These are phyloP conservation scores for Harpagifer antarcticus DNA, from an alignment of 2,797 vertebrate species.

Conservation along the genomic window DNA sequence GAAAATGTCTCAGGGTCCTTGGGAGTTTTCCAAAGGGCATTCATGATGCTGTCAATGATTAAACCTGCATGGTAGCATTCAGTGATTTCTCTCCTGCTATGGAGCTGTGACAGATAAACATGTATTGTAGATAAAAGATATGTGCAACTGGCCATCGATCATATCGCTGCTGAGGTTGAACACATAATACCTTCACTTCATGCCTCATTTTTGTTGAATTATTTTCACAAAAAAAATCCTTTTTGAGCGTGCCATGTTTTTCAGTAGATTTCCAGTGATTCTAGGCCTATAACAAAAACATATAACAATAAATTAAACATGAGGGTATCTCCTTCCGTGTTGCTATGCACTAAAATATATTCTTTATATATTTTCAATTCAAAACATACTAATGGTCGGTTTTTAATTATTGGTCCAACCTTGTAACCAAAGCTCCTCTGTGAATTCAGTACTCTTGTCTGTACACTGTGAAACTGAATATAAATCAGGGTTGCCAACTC, in stretches of 20 bases:
- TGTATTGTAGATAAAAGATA: slow-evolving; percentile 24
- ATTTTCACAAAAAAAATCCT: neutral
- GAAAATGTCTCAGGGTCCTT: slow-evolving; percentile 42
- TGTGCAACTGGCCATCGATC: slow-evolving; percentile 26
- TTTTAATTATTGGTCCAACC: no score
- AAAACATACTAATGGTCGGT: no score
- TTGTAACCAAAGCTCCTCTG: no score
- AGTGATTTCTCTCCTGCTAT: slow-evolving; percentile 26
- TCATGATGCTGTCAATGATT: slow-evolving; percentile 36
- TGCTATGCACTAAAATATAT: no score
- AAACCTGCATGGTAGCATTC: slow-evolving; percentile 47
- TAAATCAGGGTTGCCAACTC: no score
- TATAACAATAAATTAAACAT: neutral
- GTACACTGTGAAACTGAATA: no score
- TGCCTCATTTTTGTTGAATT: slow-evolving; percentile 5
- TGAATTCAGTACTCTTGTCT: no score
- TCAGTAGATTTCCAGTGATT: neutral
- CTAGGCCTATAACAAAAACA: neutral
- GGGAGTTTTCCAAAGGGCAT: slow-evolving; percentile 51
- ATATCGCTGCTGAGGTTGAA: neutral
- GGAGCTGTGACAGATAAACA: slow-evolving; percentile 35
- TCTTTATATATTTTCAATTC: no score
- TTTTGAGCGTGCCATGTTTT: neutral
- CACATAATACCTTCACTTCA: neutral
- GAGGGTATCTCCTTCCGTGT: no score